Evolutionary conservation across 2,113 vertebrate genomes (phyloP), one percentile per base, ranked within the genome.

Genomic region (Halichoeres trimaculatus): DNA sequence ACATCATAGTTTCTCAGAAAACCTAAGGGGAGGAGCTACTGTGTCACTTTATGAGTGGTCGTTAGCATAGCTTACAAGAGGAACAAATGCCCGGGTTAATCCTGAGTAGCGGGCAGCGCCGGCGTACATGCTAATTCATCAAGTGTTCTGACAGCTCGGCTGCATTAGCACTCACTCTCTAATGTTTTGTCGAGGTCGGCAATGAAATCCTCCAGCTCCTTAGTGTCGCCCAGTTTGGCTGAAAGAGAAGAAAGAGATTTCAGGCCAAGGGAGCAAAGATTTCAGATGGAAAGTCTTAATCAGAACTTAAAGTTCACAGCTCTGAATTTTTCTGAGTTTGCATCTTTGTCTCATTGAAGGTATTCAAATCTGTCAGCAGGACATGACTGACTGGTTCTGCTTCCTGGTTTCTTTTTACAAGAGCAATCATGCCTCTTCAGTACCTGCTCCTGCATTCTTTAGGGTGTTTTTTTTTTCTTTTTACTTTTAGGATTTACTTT

Each of bases 171-270:
- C 97, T 96, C 85, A 99, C 98, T 97, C 93, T 96, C 96, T 95
- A 99, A 94, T 56, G 96, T 96, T 85, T 92, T 96, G 93, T 99
- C 96, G 61, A 99, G 97, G 90, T 99, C 95, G 20, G 98, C 97
- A 83, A 99, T 99, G 90, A 97, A 98, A 81, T 98, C 98, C 92
- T 99, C 98, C 74, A 99, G 91, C 51, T 99, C 98, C 86, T 99
- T 99, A 1, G 98, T 99, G 91, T 99, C 97, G 16, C 98, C 98
- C 36, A 99, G 95, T 92, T 98, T 99, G 84, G 97, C 98, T 99
- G 93, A 38, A 88, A 66, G 1, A 22, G 60, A 22, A 62, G 17
- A 59, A 10, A 36, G 20, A 68, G 43, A 68, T 3, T n/a, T n/a
- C n/a, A 30, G 6, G 30, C 3, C 6, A 30, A 30, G 30, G 6